A percentile compares a stretch with the other conserved stretches of the same genome.
phyloP scores from a whole-genome alignment of 2,888 invertebrate species.

The Thymelicus lineola region DNA sequence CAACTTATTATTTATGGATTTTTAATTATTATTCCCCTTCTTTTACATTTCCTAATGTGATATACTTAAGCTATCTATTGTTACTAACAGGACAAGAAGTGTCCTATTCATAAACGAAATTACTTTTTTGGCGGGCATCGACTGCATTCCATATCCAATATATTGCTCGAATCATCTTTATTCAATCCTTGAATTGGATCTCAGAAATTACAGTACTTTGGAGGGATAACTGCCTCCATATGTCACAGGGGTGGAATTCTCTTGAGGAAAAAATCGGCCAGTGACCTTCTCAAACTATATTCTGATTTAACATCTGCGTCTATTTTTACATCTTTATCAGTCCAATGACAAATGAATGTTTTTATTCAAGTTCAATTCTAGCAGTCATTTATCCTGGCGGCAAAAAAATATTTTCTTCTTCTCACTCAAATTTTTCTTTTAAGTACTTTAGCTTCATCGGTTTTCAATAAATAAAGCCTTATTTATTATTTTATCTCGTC shows the following conservation, averaged over 20 bases:
- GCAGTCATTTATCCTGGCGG: no score
- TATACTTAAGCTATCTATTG: constrained; percentile 22
- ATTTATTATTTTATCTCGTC: no score
- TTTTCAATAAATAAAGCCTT: no score
- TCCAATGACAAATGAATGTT: constrained; percentile 59
- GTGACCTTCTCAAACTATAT: constrained; percentile 54
- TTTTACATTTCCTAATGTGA: neutral
- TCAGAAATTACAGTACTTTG: constrained; percentile 71
- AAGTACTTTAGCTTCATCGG: no score
- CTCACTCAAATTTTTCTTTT: no score
- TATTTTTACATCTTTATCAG: constrained; percentile 61
- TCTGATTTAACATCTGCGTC: constrained; percentile 49
- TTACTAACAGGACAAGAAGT: constrained; percentile 13
- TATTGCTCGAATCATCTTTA: constrained; percentile 54
- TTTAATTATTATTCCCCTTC: no score
- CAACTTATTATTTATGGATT: no score
- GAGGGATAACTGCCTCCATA: constrained; percentile 74
- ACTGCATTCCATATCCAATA: constrained; percentile 49
- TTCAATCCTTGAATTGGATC: constrained; percentile 69
- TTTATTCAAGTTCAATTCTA: neutral
- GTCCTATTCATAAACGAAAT: constrained; percentile 37
- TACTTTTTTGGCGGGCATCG: constrained; percentile 46
- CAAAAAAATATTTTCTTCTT: no score
- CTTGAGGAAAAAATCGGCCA: constrained; percentile 52
- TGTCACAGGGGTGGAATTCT: constrained; percentile 58